phyloP scores from a whole-genome alignment of 2,797 vertebrate genomes.

The Notolepis coatsorum region DNA sequence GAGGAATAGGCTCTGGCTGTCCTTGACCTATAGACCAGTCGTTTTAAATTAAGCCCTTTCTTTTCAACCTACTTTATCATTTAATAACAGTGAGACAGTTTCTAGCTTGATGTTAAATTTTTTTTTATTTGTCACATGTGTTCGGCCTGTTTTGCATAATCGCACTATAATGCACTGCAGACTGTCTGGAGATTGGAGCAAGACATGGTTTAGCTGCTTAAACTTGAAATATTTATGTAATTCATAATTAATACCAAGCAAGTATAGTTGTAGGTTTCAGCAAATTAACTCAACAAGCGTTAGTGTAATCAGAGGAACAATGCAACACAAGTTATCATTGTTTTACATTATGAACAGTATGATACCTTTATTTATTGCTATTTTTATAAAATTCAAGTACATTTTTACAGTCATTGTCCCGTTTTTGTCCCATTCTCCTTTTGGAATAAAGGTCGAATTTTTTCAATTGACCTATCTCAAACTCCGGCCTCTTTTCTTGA shows the following conservation, averaged over 20 bases:
- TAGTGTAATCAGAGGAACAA: slow-evolving; percentile 45
- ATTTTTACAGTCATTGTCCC: too few relatives aligned
- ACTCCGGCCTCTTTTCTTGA: too few relatives aligned
- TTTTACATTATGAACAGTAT: too few relatives aligned
- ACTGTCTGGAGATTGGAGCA: slow-evolving; percentile 44
- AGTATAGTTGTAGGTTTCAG: slow-evolving; percentile 33
- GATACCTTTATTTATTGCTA: too few relatives aligned
- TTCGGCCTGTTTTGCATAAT: slow-evolving; percentile 34
- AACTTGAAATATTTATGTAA: slow-evolving; percentile 62
- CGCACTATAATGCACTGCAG: slow-evolving; percentile 18
- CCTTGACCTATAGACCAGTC: slow-evolving; percentile 51
- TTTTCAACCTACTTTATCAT: slow-evolving; percentile 56
- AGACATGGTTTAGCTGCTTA: slow-evolving; percentile 59
- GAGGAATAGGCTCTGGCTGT: slow-evolving; percentile 47
- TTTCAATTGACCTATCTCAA: too few relatives aligned
- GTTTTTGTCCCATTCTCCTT: too few relatives aligned
- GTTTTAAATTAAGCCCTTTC: slow-evolving; percentile 57
- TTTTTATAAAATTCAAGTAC: too few relatives aligned
- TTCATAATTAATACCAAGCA: slow-evolving; percentile 52
- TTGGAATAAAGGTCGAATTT: too few relatives aligned
- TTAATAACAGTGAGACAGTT: slow-evolving; percentile 58
- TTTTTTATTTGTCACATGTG: slow-evolving; percentile 53
- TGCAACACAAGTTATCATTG: slow-evolving; percentile 43
- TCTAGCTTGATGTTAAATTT: slow-evolving; percentile 59
- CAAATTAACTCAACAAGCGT: slow-evolving; percentile 47